These are phyloP conservation scores for Tipula unca DNA, from an alignment of 2,888 invertebrate species.

Conservation along the genomic window DNA sequence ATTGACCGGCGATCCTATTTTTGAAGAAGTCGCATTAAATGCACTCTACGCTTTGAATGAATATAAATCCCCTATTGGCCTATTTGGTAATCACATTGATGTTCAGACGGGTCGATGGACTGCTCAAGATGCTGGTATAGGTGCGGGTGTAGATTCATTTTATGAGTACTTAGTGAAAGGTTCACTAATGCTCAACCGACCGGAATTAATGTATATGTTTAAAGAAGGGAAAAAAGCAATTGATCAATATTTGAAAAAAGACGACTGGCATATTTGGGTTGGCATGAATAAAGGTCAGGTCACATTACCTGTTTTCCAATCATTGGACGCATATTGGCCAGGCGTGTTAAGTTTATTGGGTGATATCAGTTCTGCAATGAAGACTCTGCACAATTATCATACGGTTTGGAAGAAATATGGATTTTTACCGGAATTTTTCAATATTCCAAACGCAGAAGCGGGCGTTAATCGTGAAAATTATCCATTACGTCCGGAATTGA, in stretches of 20 bases:
- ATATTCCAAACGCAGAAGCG: slow-evolving; percentile 81
- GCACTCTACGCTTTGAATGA: slow-evolving; percentile 84
- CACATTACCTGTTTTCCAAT: slow-evolving; percentile 96
- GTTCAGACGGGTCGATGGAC: slow-evolving; percentile 94
- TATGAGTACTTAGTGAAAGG: slow-evolving; percentile 98
- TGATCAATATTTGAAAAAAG: slow-evolving; percentile 79
- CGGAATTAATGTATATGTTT: slow-evolving; percentile 88
- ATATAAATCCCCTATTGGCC: slow-evolving; percentile 74
- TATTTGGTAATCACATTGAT: slow-evolving; percentile 96
- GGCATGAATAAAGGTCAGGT: slow-evolving; percentile 94
- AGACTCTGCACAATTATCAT: slow-evolving; percentile 91
- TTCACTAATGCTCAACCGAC: slow-evolving; percentile 78
- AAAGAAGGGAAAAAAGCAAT: slow-evolving; percentile 65
- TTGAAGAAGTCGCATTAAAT: slow-evolving; percentile 90
- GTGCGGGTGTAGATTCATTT: slow-evolving; percentile 93
- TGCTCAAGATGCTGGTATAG: slow-evolving; percentile 95
- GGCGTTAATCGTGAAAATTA: slow-evolving; percentile 78
- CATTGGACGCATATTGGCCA: slow-evolving; percentile 97
- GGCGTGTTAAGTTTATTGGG: slow-evolving; percentile 74
- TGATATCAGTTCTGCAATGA: slow-evolving; percentile 83
- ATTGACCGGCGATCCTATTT: slow-evolving; percentile 87
- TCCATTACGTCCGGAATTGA: slow-evolving; percentile 90
- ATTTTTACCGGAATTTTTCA: slow-evolving; percentile 96
- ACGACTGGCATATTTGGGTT: slow-evolving; percentile 99
- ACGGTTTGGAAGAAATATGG: slow-evolving; percentile 97